Evolutionary conservation across 1,140 invertebrate genomes (phyloP).

Genomic region (Caenorhabditis elegans): WBcel235 BX284606.5:9858001-9858500

Average conservation of each 20-base stretch:
- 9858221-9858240: slow-evolving; percentile 9
- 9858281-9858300: neutral
- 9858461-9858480: neutral
- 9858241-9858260: slow-evolving; percentile 7
- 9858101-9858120: too few species aligned
- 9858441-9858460: neutral
- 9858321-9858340: neutral
- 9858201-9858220: neutral
- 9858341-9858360: slow-evolving; percentile 25
- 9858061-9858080: neutral
- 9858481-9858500: slow-evolving; percentile 6
- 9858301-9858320: slow-evolving; percentile 31
- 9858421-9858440: neutral
- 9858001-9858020: slow-evolving; percentile 4
- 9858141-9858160: too few species aligned
- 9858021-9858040: neutral
- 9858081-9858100: neutral
- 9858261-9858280: neutral
- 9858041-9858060: slow-evolving; percentile 20
- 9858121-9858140: too few species aligned
- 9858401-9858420: neutral
- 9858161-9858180: too few species aligned
- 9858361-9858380: slow-evolving; percentile 21
- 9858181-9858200: slow-evolving; percentile 19
- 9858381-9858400: neutral